phyloP scores from a whole-genome alignment of 64 coral and sea anemone genomes.

The Astreopora myriophthalma region DNA sequence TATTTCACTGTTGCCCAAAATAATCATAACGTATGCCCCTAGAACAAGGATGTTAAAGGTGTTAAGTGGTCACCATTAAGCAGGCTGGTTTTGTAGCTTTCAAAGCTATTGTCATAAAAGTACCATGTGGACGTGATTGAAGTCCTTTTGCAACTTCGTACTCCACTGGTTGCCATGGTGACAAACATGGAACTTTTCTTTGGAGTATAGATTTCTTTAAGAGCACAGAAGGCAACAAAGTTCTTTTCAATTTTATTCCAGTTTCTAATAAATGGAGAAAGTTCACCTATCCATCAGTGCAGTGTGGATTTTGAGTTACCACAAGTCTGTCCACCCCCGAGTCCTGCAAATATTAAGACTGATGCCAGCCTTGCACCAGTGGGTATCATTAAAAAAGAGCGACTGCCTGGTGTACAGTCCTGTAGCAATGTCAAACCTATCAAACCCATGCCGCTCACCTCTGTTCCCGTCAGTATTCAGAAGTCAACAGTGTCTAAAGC shows the following conservation, averaged over 20 bases:
- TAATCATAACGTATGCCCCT: too few relatives aligned
- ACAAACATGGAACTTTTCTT: too few relatives aligned
- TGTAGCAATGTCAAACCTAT: conserved; percentile 70
- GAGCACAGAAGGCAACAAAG: not conserved
- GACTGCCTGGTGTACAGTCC: conserved; percentile 35
- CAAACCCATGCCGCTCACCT: not conserved
- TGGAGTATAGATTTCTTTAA: too few relatives aligned
- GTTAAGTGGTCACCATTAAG: too few relatives aligned
- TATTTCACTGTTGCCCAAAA: too few relatives aligned
- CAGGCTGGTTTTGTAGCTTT: too few relatives aligned
- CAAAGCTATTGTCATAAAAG: too few relatives aligned
- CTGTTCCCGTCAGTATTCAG: conserved; percentile 38
- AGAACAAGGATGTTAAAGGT: too few relatives aligned
- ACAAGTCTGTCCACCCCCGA: not conserved
- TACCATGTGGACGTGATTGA: too few relatives aligned
- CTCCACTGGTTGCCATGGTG: too few relatives aligned
- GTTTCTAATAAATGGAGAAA: conserved; percentile 83
- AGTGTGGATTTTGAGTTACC: conserved; percentile 52
- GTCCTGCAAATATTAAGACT: conserved; percentile 32
- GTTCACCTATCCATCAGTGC: conserved; percentile 71
- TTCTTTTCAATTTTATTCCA: conserved; percentile 12
- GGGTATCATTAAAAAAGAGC: conserved; percentile 67
- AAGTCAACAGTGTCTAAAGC: conserved; percentile 14
- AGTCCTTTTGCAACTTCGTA: too few relatives aligned
- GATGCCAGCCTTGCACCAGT: conserved; percentile 67